These are phyloP conservation scores for Aspidiotus destructor DNA, from an alignment of 2,888 invertebrate genomes.

Conservation along the genomic window DNA sequence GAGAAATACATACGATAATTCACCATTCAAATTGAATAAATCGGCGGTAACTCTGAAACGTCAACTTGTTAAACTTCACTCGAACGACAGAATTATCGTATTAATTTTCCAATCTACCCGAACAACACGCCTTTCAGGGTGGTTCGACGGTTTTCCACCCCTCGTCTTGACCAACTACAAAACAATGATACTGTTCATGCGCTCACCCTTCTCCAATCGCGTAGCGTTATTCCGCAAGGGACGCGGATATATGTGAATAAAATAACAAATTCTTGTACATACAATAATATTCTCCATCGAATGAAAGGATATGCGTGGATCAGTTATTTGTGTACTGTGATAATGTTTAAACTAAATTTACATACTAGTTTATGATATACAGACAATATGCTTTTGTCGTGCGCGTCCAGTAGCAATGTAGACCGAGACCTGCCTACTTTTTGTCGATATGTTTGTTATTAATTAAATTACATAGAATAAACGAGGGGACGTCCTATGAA, in stretches of 20 bases:
- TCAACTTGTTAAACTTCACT: background rate
- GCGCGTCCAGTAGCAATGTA: too few species aligned
- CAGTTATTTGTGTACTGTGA: too few species aligned
- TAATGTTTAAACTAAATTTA: too few species aligned
- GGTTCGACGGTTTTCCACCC: background rate
- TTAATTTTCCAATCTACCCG: background rate
- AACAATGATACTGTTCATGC: background rate
- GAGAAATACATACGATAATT: background rate
- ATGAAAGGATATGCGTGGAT: too few species aligned
- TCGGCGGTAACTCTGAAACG: background rate
- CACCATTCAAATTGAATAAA: background rate
- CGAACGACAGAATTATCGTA: background rate
- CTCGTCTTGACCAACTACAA: background rate
- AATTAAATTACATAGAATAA: too few species aligned
- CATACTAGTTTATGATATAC: too few species aligned
- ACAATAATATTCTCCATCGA: too few species aligned
- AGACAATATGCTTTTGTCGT: too few species aligned
- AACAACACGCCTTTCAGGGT: background rate
- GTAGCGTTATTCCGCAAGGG: background rate
- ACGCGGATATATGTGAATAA: conserved; percentile 18
- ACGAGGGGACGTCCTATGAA: too few species aligned
- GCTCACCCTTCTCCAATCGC: background rate
- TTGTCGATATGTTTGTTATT: too few species aligned
- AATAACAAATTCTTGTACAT: conserved; percentile 8
- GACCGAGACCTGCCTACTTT: too few species aligned